A percentile compares a stretch with the other conserved stretches of the same genome.
Evolutionary conservation across 2,888 invertebrate species (phyloP).

Genomic region (Branchellion lobata): DNA sequence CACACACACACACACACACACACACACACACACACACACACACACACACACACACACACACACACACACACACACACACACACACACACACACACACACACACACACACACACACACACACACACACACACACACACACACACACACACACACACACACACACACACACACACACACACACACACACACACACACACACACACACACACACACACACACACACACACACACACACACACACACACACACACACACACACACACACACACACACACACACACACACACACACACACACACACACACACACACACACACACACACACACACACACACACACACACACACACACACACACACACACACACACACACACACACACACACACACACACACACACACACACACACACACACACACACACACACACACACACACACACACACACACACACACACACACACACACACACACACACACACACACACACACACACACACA

Average conservation of each 20-base stretch:
- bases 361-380: slow-evolving; percentile 7
- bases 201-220: slow-evolving; percentile 44
- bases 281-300: slow-evolving; percentile 23
- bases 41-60: slow-evolving; percentile 23
- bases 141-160: slow-evolving; percentile 20
- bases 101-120: background rate
- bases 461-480: slow-evolving; percentile 39
- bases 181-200: slow-evolving; percentile 36
- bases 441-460: slow-evolving; percentile 42
- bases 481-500: background rate
- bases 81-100: slow-evolving; percentile 41
- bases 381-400: slow-evolving; percentile 23
- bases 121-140: slow-evolving; percentile 23
- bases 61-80: slow-evolving; percentile 41
- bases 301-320: slow-evolving; percentile 28
- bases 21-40: slow-evolving; percentile 20
- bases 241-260: slow-evolving; percentile 13
- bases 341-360: slow-evolving; percentile 29
- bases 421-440: slow-evolving; percentile 23
- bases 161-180: slow-evolving; percentile 23
- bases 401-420: slow-evolving; percentile 19
- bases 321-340: slow-evolving; percentile 44
- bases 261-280: slow-evolving; percentile 20
- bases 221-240: slow-evolving; percentile 4
- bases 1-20: slow-evolving; percentile 22